A percentile compares a stretch with the other conserved stretches of the same genome.
Conservation (phyloP, 2,797 vertebrate species). For the Vultur gryphus region DNA sequence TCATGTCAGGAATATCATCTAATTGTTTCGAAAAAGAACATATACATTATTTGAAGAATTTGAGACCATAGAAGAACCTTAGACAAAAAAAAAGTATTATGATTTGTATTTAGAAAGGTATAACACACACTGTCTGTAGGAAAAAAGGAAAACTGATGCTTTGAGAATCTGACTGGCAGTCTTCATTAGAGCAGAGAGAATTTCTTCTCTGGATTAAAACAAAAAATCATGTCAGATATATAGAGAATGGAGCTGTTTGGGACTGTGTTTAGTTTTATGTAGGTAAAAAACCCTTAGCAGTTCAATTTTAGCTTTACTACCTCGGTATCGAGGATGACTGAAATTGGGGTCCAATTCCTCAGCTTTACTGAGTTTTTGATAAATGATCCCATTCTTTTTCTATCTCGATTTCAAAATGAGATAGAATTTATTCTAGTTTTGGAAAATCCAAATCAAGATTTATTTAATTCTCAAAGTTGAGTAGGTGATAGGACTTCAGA, state of each 20-base stretch:
- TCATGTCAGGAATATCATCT: neutral
- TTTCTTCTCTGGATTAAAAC: neutral
- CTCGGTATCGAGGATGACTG: rapidly evolving
- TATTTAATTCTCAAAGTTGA: neutral
- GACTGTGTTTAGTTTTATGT: neutral
- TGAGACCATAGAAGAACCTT: neutral
- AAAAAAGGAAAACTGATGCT: neutral
- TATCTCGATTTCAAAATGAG: neutral
- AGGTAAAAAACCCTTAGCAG: neutral
- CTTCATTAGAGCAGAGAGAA: neutral
- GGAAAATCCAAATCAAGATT: neutral
- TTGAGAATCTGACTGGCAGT: neutral
- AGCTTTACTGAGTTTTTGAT: neutral
- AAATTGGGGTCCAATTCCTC: neutral
- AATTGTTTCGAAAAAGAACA: neutral
- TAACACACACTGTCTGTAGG: neutral
- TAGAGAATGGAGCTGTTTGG: neutral
- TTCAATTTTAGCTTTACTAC: neutral
- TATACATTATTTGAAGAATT: neutral
- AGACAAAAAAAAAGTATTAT: neutral
- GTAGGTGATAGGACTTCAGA: neutral
- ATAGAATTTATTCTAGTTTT: neutral
- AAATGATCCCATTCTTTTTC: neutral
- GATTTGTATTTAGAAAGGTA: neutral
- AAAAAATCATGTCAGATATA: neutral